Evolutionary conservation across 1,140 invertebrate species (phyloP), one percentile per base, ranked within the genome.

Genomic region (Eciton burchellii): DNA sequence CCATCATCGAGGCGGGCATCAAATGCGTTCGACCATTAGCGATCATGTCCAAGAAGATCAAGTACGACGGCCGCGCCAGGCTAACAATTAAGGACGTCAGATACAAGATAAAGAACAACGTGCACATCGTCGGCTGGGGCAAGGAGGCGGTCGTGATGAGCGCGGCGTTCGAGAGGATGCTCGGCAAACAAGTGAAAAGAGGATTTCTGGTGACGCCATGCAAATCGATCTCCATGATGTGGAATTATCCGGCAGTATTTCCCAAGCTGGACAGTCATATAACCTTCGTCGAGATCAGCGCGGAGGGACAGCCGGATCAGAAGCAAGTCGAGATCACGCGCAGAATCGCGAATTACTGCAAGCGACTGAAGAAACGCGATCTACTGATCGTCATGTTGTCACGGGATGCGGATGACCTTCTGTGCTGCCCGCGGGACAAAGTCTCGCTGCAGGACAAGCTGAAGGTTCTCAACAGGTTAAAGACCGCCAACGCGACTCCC

Each of bases 381-480:
- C 56, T 92, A n/a, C 59, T 91, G 29, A 65, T 91, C 21, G 90
- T 91, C 4, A 85, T 91, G 65, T 73, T 91, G 0, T 89, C 90
- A 5, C 81, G 56, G 47, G 84, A 70, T 11, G 65, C 79, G 1
- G 84, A 91, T 1, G 84, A 91, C 66, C 84, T 92, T 24, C 77
- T 94, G 45, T 88, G 94, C 91, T 90, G 91, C 91, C 96, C 96
- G 59, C 89, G 89, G 77, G 91, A 94, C 49, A 94, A 94, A 1
- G 91, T 96, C 16, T 94, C 94, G 16, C 86, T 97, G 21, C 86
- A 93, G 49, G 95, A 96, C 62, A 95, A 96, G 79, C 83, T 92
- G 9, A 83, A 91, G 2, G 81, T 96, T 3, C 95, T 95, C 1
- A 91, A 91, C 49, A 74, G 91, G 26, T 83, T 97, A 81, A 92